These are phyloP conservation scores for Hippoglossus hippoglossus DNA, from an alignment of 2,797 vertebrate genomes.

Conservation along the genomic window DNA sequence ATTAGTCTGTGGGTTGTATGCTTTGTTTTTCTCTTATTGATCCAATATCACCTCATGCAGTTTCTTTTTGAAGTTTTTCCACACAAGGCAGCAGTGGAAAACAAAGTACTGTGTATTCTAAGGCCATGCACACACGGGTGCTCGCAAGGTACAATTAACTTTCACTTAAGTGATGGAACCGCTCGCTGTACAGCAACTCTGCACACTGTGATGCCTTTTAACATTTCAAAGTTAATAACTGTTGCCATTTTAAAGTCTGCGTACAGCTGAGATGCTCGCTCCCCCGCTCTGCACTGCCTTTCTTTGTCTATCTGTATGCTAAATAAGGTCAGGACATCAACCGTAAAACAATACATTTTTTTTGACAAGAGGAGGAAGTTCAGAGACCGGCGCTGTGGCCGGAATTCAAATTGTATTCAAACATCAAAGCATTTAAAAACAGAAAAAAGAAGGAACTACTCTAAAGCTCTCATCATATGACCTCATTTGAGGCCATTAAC, in stretches of 20 bases:
- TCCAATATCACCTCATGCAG: constrained; percentile 42
- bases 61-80: constrained; percentile 20
- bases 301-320: constrained; percentile 44
- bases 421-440: constrained; percentile 41
- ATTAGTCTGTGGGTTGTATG: constrained; percentile 52
- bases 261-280: constrained; percentile 47
- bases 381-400: constrained; percentile 43
- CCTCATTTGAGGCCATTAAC: constrained; percentile 51
- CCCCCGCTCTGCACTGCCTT: constrained; percentile 15
- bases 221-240: constrained; percentile 69
- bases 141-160: constrained; percentile 60
- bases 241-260: constrained; percentile 60
- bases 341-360: constrained; percentile 65
- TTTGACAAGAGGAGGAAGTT: constrained; percentile 58
- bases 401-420: constrained; percentile 53
- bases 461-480: constrained; percentile 37
- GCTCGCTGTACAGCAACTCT: constrained; percentile 54
- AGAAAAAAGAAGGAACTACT: constrained; percentile 28
- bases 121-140: constrained; percentile 19
- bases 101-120: constrained; percentile 29
- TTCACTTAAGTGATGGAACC: constrained; percentile 62
- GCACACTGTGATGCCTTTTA: constrained; percentile 59
- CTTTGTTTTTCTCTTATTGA: constrained; percentile 50
- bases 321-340: constrained; percentile 68
- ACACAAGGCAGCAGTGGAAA: constrained; percentile 29